Base-by-base conservation (phyloP, 2,888 invertebrate genomes). In the Eupithecia inturbata region DNA sequence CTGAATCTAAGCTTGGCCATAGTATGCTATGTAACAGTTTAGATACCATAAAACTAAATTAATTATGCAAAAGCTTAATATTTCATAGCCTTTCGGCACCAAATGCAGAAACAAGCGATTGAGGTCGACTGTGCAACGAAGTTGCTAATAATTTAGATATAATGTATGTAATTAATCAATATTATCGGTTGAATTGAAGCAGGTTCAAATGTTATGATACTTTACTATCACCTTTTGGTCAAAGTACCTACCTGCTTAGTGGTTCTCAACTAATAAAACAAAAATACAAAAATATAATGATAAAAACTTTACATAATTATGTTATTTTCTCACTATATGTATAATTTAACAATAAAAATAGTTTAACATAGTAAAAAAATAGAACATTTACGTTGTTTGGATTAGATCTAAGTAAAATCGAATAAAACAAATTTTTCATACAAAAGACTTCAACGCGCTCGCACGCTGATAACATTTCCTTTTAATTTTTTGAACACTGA, bases 391-490 rank as follows among this genome's bases (percentile, higher is more conserved):
- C 49, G 22, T 22, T 19, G 49, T n/a, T 49, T 10, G 45, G 19
- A 22, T 49, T 9, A n/a, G n/a, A 49, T 22, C 2, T 7, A n/a
- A 49, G 3, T 22, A 10, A 26, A 22, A 49, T 49, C 10, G 16
- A 19, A 7, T 53, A 53, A n/a, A 53, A 57, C n/a, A 22, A 53
- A 14, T 60, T 10, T 22, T 33, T 64, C 60, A 68, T 60, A 69
- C 22, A 68, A 71, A 74, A 74, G 71, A 71, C 66, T 68, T 74
- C 26, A 68, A 74, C 74, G 74, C 74, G 74, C 68, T 64, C 12
- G 19, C 31, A 4, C 62, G 62, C 31, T 31, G 19, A 16, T 9
- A 31, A 62, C 28, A 19, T 62, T 31, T 31, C 28, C 7, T 31
- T 19, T 31, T 31, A 62, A 6, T 31, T 62, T 9, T 22, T 31